Evolutionary conservation across 2,888 invertebrate genomes (phyloP).

Genomic region (Metalampra italica): DNA sequence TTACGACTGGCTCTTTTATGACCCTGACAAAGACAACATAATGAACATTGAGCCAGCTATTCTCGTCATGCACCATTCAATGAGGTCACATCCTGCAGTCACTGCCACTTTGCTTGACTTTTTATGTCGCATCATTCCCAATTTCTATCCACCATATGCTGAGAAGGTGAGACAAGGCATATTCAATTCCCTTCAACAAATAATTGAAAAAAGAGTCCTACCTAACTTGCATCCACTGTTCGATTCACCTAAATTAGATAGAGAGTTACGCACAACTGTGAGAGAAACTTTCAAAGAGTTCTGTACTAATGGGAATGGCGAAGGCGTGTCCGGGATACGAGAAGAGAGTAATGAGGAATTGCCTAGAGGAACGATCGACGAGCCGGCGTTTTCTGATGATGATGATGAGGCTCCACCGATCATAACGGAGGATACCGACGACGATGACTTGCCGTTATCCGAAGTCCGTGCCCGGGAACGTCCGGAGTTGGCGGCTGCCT

Average conservation of each 20-base stretch:
- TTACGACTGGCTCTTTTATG: slow-evolving; percentile 96
- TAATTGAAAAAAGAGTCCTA: slow-evolving; percentile 94
- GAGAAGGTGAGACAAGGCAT: slow-evolving; percentile 90
- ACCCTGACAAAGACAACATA: slow-evolving; percentile 93
- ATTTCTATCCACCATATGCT: slow-evolving; percentile 88
- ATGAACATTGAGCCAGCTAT: slow-evolving; percentile 98
- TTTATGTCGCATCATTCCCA: slow-evolving; percentile 92
- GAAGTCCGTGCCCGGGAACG: slow-evolving; percentile 85
- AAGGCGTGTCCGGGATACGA: slow-evolving; percentile 67
- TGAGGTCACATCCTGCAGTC: slow-evolving; percentile 93
- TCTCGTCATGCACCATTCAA: slow-evolving; percentile 95
- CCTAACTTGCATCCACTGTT: slow-evolving; percentile 91
- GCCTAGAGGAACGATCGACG: slow-evolving; percentile 74
- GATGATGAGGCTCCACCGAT: slow-evolving; percentile 83
- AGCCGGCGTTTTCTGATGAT: slow-evolving; percentile 91
- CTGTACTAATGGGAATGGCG: slow-evolving; percentile 79
- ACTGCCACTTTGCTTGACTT: slow-evolving; percentile 95
- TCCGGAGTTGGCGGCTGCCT: slow-evolving; percentile 73
- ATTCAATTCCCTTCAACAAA: slow-evolving; percentile 89
- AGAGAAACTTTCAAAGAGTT: slow-evolving; percentile 96
- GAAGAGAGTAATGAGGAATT: slow-evolving; percentile 67
- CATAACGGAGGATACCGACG: slow-evolving; percentile 81
- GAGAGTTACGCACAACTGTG: slow-evolving; percentile 89
- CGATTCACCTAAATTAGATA: slow-evolving; percentile 91
- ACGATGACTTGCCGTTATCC: slow-evolving; percentile 87